These are phyloP conservation scores for Idaea straminata DNA, from an alignment of 2,888 invertebrate species.

Conservation along the genomic window DNA sequence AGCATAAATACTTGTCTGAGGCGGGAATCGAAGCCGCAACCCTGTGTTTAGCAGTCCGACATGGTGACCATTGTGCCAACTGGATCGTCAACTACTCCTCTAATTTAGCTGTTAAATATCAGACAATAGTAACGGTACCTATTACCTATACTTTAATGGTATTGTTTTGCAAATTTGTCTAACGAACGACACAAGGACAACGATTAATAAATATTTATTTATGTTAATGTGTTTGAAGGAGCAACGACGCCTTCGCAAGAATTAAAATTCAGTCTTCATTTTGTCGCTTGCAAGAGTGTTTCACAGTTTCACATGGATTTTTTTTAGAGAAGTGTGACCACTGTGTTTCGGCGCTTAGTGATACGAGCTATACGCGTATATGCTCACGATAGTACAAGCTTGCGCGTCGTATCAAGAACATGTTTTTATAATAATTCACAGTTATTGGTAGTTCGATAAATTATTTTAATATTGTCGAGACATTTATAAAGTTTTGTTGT, in stretches of 20 bases:
- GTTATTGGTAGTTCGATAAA: not conserved
- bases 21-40: too few relatives aligned
- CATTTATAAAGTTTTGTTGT: not conserved
- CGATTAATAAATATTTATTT: slow-evolving; percentile 51
- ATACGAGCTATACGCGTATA: slow-evolving; percentile 43
- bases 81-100: too few relatives aligned
- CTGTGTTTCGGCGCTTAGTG: slow-evolving; percentile 28
- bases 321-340: not conserved
- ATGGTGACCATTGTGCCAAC: too few relatives aligned
- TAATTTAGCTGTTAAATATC: not conserved
- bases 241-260: slow-evolving; percentile 26
- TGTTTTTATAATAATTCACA: slow-evolving; percentile 34
- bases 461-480: not conserved
- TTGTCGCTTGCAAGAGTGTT: slow-evolving; percentile 42
- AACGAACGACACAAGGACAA: slow-evolving; percentile 32
- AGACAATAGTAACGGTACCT: not conserved
- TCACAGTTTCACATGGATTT: not conserved
- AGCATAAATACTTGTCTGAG: too few relatives aligned
- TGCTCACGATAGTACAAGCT: slow-evolving; percentile 52
- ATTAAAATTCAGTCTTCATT: slow-evolving; percentile 46
- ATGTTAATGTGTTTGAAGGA: slow-evolving; percentile 49
- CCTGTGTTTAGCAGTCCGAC: too few relatives aligned
- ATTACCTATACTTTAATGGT: slow-evolving; percentile 14
- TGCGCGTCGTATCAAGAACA: slow-evolving; percentile 47
- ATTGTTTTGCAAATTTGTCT: slow-evolving; percentile 36